phyloP scores from a whole-genome alignment of 2,113 vertebrate species.

The Atrichornis clamosus region DNA sequence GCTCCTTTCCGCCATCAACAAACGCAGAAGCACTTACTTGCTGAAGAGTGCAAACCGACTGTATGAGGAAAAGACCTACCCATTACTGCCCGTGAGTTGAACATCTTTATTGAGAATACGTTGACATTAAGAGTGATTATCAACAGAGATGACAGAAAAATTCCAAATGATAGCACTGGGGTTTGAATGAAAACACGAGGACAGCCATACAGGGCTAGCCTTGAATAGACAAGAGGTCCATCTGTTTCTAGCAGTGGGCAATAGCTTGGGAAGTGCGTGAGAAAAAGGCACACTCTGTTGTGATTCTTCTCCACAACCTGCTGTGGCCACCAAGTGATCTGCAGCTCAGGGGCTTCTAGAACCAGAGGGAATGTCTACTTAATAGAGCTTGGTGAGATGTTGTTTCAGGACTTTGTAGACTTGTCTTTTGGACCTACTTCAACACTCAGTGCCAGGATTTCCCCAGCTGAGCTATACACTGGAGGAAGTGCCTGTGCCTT shows the following conservation, averaged over 20 bases:
- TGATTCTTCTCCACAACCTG: not conserved
- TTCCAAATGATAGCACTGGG: not conserved
- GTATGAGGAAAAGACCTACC: constrained; percentile 62
- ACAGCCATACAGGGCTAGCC: not conserved
- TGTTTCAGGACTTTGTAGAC: not conserved
- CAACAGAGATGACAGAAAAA: not conserved
- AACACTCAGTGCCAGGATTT: not conserved
- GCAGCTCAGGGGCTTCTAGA: not conserved
- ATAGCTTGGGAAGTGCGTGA: not conserved
- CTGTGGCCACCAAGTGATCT: not conserved
- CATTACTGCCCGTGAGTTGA: constrained; percentile 42
- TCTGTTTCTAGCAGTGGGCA: not conserved
- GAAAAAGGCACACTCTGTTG: not conserved
- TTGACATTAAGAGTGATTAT: not conserved
- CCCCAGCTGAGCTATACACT: not conserved
- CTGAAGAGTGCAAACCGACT: constrained; percentile 64
- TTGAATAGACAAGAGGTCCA: not conserved
- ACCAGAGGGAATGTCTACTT: not conserved
- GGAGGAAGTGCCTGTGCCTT: not conserved
- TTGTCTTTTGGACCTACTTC: not conserved
- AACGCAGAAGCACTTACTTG: constrained; percentile 27
- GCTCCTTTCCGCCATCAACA: constrained; percentile 51
- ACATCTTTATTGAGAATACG: not conserved
- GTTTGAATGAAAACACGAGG: not conserved
- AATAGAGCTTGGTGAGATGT: not conserved